Evolutionary conservation across 1,140 invertebrate species (phyloP), one percentile per base, ranked within the genome.

Genomic region (Argopecten irradians): DNA sequence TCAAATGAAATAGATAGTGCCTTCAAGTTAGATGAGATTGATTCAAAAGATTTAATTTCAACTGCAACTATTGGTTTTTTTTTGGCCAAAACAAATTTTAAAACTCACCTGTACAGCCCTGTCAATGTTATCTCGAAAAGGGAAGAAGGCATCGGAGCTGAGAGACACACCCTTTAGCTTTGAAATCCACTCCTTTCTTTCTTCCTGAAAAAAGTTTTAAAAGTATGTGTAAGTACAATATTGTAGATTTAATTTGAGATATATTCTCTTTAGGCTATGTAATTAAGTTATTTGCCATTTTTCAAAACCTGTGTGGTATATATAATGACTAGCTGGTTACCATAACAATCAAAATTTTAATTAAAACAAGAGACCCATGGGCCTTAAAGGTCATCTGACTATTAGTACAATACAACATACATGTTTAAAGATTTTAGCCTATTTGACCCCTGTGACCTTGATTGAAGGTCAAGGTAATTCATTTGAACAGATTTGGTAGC

Each of bases 131-230:
- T 99, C 99, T 92, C 98, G 96, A 96, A 99, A 99, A 43, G 99
- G 99, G 96, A 99, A 99, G 96, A 99, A 99, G 0, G 99, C 99
- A 96, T 99, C 99, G 0, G 99, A 99, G n/a, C 98, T 98, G 0
- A 99, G 95, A 28, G 98, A 97, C 13, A 99, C 99, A n/a, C 97
- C 97, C 82, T 97, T 97, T 93, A 99, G 95, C 91, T 98, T 96
- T 22, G 96, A 96, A 7, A 98, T 95, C 99, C 99, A 99, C 11
- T 97, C 96, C 0, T 96, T 95, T 87, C 97, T 97, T 89, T 99
- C 98, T 39, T 96, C 94, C 90, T 96, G 90, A 32, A 92, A 93
- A 28, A 82, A 86, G n/a, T 55, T 55, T 14, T 55, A 55, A 14
- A 55, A 14, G n/a, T 55, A 55, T 55, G n/a, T 55, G n/a, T n/a